These are phyloP conservation scores for Hormiphora californensis DNA, from an alignment of 37 sponge, comb jelly and placozoan species.

Conservation along the genomic window DNA sequence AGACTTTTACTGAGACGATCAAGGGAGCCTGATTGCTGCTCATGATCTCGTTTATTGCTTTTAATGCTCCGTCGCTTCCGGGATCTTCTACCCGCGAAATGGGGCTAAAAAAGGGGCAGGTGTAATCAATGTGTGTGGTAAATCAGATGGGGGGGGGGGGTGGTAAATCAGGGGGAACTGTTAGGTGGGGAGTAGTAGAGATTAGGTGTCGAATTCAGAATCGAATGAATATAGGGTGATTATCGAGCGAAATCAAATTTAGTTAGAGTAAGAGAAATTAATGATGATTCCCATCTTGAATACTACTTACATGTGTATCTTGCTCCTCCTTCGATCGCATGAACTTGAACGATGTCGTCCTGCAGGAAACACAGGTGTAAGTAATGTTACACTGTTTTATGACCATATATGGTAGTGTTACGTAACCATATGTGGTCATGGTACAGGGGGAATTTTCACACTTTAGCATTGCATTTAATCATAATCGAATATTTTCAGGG, in stretches of 20 bases:
- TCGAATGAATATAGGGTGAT: neutral
- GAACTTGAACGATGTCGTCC: constrained; percentile 41
- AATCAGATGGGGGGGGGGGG: neutral
- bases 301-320: constrained; percentile 14
- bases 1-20: neutral
- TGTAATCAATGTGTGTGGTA: neutral
- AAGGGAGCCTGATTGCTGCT: no score
- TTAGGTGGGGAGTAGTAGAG: neutral
- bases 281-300: neutral
- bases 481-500: no score
- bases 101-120: neutral
- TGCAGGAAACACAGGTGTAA: no score
- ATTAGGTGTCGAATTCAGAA: neutral
- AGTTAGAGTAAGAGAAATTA: neutral
- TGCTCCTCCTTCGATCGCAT: constrained; percentile 37
- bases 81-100: neutral
- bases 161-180: neutral
- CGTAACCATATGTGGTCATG: no score
- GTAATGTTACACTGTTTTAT: no score
- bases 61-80: constrained; percentile 6
- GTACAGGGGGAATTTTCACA: no score
- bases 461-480: no score
- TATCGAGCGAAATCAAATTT: neutral
- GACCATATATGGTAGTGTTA: no score
- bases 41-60: neutral